Percentiles rank a stretch among this genome's conserved stretches.
These are phyloP conservation scores for Neolamprologus cancellatus DNA, from an alignment of 2,113 vertebrate genomes.

Conservation along the genomic window DNA sequence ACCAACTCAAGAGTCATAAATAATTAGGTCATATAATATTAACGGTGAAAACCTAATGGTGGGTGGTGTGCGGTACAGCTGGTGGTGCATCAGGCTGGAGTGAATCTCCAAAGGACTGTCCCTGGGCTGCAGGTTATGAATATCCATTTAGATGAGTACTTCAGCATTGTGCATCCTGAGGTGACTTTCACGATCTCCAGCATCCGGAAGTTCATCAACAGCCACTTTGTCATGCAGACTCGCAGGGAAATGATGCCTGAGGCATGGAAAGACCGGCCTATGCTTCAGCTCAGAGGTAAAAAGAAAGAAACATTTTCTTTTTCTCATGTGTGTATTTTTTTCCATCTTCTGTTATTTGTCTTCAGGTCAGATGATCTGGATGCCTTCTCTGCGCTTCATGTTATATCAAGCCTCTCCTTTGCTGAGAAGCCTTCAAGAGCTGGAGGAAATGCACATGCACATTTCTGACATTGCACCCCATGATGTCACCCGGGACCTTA, in stretches of 20 bases:
- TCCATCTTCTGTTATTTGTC: neutral
- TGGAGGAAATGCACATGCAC: neutral
- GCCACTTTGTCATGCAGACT: neutral
- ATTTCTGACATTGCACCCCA: neutral
- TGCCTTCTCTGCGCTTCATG: neutral
- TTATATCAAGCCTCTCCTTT: neutral
- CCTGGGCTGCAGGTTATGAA: conserved; percentile 66
- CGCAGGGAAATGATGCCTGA: neutral
- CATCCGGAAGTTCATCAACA: neutral
- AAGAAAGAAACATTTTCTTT: neutral
- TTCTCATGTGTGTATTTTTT: neutral
- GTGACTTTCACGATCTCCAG: conserved; percentile 13
- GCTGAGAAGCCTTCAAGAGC: neutral
- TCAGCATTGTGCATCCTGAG: conserved; percentile 67
- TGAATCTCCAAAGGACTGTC: conserved; percentile 73
- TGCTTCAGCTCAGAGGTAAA: neutral
- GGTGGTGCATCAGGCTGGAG: conserved; percentile 65
- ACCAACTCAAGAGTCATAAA: neutral
- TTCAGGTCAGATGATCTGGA: neutral
- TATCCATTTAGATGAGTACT: conserved; percentile 68
- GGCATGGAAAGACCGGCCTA: neutral
- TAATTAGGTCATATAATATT: neutral
- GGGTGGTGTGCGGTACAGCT: conserved; percentile 38
- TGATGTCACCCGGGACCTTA: neutral
- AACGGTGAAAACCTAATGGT: neutral